phyloP scores from a whole-genome alignment of 2,797 vertebrate genomes.

The Australoheros facetus region DNA sequence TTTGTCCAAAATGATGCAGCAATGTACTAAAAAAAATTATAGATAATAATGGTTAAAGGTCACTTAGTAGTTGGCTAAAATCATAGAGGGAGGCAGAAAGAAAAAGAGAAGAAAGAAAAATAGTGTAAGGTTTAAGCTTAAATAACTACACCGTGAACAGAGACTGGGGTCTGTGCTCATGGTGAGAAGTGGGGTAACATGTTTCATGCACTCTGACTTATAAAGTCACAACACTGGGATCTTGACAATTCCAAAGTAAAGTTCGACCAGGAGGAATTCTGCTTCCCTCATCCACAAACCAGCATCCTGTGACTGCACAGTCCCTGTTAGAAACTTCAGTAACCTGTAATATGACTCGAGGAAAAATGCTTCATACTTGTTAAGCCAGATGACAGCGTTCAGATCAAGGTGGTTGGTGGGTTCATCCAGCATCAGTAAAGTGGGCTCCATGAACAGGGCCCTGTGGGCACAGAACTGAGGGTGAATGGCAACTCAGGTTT shows the following conservation, averaged over 20 bases:
- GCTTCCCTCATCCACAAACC: too few species aligned
- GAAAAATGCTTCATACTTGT: constrained; percentile 80
- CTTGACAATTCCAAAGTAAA: too few species aligned
- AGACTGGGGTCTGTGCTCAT: neutral
- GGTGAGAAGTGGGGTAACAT: neutral
- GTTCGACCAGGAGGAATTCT: too few species aligned
- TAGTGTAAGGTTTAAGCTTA: too few species aligned
- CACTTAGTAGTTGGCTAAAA: neutral
- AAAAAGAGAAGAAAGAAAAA: neutral
- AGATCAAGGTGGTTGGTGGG: constrained; percentile 94
- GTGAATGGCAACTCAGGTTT: neutral
- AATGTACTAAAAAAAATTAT: neutral
- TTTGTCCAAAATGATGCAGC: neutral
- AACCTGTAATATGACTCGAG: neutral
- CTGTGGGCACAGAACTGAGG: constrained; percentile 59
- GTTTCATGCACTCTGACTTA: neutral
- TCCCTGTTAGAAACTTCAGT: neutral
- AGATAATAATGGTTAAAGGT: neutral
- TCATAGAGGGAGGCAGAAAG: neutral
- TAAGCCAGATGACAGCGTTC: constrained; percentile 95
- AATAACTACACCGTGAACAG: accelerated
- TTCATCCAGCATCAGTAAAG: constrained; percentile 92
- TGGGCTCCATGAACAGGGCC: constrained; percentile 94
- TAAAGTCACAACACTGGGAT: neutral
- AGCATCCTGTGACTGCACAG: neutral